These are phyloP conservation scores for Centropus bengalensis DNA, from an alignment of 2,113 vertebrate genomes.

Conservation along the genomic window DNA sequence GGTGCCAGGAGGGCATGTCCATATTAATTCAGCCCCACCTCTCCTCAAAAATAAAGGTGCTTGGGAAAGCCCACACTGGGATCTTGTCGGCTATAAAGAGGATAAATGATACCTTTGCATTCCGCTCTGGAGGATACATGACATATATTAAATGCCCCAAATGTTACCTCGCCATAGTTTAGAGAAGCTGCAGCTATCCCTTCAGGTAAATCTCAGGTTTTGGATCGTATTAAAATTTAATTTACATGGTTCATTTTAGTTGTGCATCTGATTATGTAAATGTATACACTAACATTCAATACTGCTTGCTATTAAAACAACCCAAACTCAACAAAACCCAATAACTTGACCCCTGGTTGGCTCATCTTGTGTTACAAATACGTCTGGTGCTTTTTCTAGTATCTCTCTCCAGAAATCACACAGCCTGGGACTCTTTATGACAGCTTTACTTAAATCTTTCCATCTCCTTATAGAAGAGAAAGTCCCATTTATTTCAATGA, in stretches of 20 bases:
- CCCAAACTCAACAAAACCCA: neutral
- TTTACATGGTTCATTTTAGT: neutral
- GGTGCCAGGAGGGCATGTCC: neutral
- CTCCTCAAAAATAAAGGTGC: neutral
- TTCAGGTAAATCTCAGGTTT: neutral
- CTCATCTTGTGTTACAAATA: neutral
- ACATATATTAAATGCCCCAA: neutral
- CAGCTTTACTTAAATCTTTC: neutral
- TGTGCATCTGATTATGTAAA: neutral
- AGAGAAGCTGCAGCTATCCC: neutral
- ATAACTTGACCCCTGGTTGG: neutral
- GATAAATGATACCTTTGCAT: neutral
- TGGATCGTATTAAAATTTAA: neutral
- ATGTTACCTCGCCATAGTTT: neutral
- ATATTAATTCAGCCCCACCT: neutral
- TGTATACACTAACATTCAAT: neutral
- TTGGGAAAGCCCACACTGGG: neutral
- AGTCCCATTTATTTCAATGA: neutral
- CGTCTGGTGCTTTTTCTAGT: neutral
- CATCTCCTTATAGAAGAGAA: neutral
- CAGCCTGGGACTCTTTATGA: neutral
- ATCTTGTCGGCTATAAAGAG: neutral
- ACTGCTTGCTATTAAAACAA: neutral
- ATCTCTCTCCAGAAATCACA: neutral
- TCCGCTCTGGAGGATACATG: neutral